phyloP scores from a whole-genome alignment of 2,113 vertebrate genomes.

The Psilopsiagon aurifrons region DNA sequence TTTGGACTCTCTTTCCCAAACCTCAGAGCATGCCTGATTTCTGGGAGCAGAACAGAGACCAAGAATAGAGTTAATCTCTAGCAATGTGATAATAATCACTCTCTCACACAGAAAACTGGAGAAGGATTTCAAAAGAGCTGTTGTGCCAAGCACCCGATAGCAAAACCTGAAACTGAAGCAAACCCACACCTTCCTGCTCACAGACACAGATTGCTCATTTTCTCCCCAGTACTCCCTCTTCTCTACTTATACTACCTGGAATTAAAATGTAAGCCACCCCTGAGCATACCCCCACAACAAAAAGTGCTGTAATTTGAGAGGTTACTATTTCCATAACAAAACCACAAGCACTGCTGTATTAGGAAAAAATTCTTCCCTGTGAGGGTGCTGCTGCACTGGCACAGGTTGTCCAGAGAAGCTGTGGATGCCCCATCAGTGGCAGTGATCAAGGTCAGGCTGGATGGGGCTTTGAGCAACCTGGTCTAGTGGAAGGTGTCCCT shows the following conservation, averaged over 20 bases:
- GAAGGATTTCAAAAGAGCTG: conserved; percentile 29
- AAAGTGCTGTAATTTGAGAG: neutral
- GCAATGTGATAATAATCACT: conserved; percentile 20
- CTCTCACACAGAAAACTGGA: neutral
- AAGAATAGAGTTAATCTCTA: conserved; percentile 31
- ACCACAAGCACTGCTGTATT: accelerated
- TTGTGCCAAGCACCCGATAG: conserved; percentile 41
- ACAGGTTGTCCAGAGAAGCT: neutral
- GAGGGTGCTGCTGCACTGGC: neutral
- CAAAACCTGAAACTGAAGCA: conserved; percentile 39
- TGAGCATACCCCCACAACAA: neutral
- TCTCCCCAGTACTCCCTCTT: neutral
- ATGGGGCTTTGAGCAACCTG: neutral
- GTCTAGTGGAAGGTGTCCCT: neutral
- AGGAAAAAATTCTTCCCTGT: neutral
- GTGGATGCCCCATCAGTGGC: neutral
- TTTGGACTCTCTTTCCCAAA: neutral
- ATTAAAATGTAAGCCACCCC: neutral
- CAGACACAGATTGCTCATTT: conserved; percentile 8
- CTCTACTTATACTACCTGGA: neutral
- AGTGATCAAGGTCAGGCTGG: neutral
- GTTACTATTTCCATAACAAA: neutral
- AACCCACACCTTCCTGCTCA: conserved; percentile 27
- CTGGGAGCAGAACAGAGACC: conserved; percentile 16
- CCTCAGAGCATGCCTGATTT: neutral